Evolutionary conservation across 2,888 invertebrate species (phyloP).

Genomic region (Drosophila pegasa): DNA sequence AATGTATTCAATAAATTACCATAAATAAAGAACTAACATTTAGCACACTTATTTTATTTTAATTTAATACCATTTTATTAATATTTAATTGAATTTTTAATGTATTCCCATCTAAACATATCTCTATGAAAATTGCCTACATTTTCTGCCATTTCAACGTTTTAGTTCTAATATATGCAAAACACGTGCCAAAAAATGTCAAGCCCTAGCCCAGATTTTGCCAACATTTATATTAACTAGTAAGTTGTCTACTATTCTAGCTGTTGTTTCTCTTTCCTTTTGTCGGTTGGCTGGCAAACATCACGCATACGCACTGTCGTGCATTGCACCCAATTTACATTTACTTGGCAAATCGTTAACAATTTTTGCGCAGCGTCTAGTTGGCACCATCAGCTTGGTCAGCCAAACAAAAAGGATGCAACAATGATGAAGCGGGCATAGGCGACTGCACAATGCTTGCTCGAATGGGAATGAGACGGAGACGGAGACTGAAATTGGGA

Average conservation of each 20-base stretch:
- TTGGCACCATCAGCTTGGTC: conserved; percentile 79
- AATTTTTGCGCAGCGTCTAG: conserved; percentile 66
- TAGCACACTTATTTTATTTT: no score
- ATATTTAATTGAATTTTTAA: not conserved
- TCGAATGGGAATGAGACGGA: no score
- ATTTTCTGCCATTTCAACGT: not conserved
- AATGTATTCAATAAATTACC: no score
- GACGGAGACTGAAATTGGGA: no score
- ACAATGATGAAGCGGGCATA: not conserved
- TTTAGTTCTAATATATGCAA: not conserved
- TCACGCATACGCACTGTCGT: conserved; percentile 66
- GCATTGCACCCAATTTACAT: conserved; percentile 63
- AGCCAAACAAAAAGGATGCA: conserved; percentile 31
- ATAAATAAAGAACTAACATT: no score
- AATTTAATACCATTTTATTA: not conserved
- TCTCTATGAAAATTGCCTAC: not conserved
- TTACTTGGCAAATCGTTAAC: conserved; percentile 67
- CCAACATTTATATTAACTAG: not conserved
- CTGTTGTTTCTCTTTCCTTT: not conserved
- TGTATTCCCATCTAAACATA: not conserved
- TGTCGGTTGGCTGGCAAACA: conserved; percentile 28
- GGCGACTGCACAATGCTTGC: not conserved
- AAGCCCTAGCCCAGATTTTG: not conserved
- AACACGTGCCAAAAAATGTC: conserved; percentile 2
- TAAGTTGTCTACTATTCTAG: not conserved